Evolutionary conservation across 2,888 invertebrate genomes (phyloP), one percentile per base, ranked within the genome.

Genomic region (Ophraella communa): DNA sequence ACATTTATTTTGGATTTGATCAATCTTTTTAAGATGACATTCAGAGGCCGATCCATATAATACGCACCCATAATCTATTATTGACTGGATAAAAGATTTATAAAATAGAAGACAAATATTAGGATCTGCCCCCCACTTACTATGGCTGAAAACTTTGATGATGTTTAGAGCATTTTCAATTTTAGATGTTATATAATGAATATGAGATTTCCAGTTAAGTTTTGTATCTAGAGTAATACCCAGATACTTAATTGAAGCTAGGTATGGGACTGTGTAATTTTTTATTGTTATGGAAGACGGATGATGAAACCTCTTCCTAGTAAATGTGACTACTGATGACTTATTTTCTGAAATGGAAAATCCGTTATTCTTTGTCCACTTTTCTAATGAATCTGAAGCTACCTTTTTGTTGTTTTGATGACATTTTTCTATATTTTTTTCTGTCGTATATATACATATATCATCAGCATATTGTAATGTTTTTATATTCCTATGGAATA

Each of bases 91-190:
- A n/a, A 33, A 44, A 3, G 11, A 21, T 44, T 14, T 55, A 17
- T 55, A 55, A 24, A 55, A 24, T 24, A 47, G 14, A 20, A 57
- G 2, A 4, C 24, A 44, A 3, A 47, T 47, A 3, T 61, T 21
- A 11, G 61, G 61, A 20, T 61, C 53, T 20, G 61, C 61, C n/a
- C 61, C 53, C 61, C 44, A 61, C 11, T 30, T 45, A n/a, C 23
- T 52, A 17, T 10, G 14, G 18, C 39, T 52, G 14, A 60, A 10
- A 24, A 44, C 20, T 47, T 42, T 60, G 1, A 52, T 21, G n/a
- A 61, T 53, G 45, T 61, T 61, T 4, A 61, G 4, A 11, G 8
- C 52, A 1, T 61, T 61, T 21, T 53, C 45, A 8, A 27, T 4
- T 53, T 33, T 61, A 14, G n/a, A 2, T 5, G 18, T 8, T 45